Evolutionary conservation across 1,140 invertebrate genomes (phyloP), one percentile per base, ranked within the genome.

Genomic region (Drosophila setifemur): DNA sequence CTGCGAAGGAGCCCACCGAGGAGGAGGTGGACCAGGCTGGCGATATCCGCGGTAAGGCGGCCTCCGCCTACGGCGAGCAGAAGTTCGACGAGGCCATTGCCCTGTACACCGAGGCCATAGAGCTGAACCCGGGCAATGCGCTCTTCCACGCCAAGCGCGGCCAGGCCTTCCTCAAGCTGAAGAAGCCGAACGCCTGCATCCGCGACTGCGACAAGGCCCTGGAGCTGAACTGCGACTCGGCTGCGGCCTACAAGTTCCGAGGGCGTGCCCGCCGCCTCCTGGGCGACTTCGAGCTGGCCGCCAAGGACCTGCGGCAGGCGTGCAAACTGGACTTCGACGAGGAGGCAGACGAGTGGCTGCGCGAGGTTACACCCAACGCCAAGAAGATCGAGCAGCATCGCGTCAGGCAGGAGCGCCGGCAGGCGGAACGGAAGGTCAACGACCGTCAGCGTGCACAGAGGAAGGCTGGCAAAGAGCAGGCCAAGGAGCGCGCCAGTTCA

Each of bases 281-380:
- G 21, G 97, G 97, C 1, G 93, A 96, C 53, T 98, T 96, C 92
- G 95, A 96, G 85, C 93, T 96, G 66, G 95, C 97, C 0, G 96
- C 95, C 8, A 93, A 93, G 58, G 97, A 98, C 91, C 91, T 98
- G 43, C 93, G 96, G 52, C 94, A 95, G 64, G 96, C 97, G 4
- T 96, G 95, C 79, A 97, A 97, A 91, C 94, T 98, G 28, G 97
- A 98, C 90, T 98, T 96, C 89, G 97, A 98, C 87, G 79, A 85
- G 49, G 79, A 97, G 82, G 93, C 96, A 7, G 95, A 98, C 87
- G 95, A 96, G 77, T 97, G 96, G 96, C 91, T 98, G 42, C 95
- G 94, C 81, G 96, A 98, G 91, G 96, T 98, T 2, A 96, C 95
- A 50, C 96, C 97, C 12, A 98, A 98, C 91, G 96, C 96, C 11